phyloP scores from a whole-genome alignment of 2,888 invertebrate species.

The Hylaea fasciaria region DNA sequence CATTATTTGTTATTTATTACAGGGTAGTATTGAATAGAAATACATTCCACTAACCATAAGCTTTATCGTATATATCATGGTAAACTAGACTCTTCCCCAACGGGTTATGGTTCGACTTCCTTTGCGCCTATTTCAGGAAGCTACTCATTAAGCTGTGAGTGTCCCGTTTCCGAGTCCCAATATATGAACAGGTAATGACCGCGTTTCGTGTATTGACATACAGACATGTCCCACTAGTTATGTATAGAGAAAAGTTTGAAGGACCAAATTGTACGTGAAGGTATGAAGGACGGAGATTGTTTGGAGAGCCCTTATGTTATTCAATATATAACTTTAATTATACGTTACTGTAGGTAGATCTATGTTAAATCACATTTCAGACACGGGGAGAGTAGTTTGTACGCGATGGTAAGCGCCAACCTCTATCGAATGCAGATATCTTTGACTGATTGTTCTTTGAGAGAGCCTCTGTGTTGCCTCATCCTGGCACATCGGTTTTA shows the following conservation, averaged over 20 bases:
- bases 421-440: no score
- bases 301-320: neutral
- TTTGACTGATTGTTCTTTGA: no score
- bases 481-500: no score
- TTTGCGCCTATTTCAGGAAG: neutral
- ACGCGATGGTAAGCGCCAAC: no score
- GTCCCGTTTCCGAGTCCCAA: constrained; percentile 10
- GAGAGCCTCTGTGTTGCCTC: no score
- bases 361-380: no score
- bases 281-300: constrained; percentile 1
- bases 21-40: constrained; percentile 6
- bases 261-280: constrained; percentile 6
- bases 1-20: neutral
- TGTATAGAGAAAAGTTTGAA: constrained; percentile 19
- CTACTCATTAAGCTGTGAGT: constrained; percentile 14
- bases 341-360: neutral
- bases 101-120: neutral
- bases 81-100: neutral
- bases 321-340: neutral
- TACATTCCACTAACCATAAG: constrained; percentile 8
- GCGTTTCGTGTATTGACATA: constrained; percentile 26
- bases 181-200: constrained; percentile 27
- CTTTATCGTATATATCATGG: constrained; percentile 5
- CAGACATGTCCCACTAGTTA: constrained; percentile 12
- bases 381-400: neutral